These are phyloP conservation scores for Acanthurus lineatus DNA, from an alignment of 2,797 vertebrate genomes.

Conservation along the genomic window DNA sequence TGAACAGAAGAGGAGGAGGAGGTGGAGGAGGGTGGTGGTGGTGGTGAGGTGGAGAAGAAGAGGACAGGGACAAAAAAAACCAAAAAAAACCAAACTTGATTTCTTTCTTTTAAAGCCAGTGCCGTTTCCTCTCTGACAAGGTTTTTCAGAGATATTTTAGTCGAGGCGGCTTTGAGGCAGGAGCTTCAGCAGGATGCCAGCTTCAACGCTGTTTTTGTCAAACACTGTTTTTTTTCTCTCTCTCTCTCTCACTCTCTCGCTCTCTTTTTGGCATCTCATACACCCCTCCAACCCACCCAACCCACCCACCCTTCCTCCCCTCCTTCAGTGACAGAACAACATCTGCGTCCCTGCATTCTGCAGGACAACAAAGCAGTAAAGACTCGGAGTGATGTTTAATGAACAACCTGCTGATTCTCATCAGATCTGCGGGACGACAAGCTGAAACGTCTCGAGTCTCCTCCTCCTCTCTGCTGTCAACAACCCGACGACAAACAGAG, in stretches of 20 bases:
- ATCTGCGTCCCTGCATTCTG: slow-evolving; percentile 39
- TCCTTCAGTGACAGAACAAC: slow-evolving; percentile 38
- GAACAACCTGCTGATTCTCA: slow-evolving; percentile 51
- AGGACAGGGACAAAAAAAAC: not conserved
- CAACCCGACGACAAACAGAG: slow-evolving; percentile 58
- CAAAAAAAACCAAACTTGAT: slow-evolving; percentile 44
- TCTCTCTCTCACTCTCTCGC: not conserved
- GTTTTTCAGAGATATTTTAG: slow-evolving; percentile 45
- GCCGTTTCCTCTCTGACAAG: slow-evolving; percentile 44
- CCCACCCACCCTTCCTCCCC: too few species aligned
- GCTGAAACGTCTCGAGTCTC: slow-evolving; percentile 29
- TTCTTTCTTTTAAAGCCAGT: slow-evolving; percentile 40
- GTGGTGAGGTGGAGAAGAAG: not conserved
- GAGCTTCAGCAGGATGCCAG: slow-evolving; percentile 57
- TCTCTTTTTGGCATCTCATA: slow-evolving; percentile 6
- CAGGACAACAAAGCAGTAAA: slow-evolving; percentile 18
- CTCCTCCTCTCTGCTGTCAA: slow-evolving; percentile 51
- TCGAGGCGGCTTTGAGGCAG: slow-evolving; percentile 41
- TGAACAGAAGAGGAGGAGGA: slow-evolving; percentile 31
- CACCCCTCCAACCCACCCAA: not conserved
- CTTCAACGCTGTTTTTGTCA: slow-evolving; percentile 24
- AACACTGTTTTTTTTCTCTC: too few species aligned
- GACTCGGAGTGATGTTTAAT: slow-evolving; percentile 44
- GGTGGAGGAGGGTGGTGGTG: not conserved
- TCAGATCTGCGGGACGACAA: slow-evolving; percentile 45